Evolutionary conservation across 2,113 vertebrate genomes (phyloP).

Genomic region (Numenius arquata): DNA sequence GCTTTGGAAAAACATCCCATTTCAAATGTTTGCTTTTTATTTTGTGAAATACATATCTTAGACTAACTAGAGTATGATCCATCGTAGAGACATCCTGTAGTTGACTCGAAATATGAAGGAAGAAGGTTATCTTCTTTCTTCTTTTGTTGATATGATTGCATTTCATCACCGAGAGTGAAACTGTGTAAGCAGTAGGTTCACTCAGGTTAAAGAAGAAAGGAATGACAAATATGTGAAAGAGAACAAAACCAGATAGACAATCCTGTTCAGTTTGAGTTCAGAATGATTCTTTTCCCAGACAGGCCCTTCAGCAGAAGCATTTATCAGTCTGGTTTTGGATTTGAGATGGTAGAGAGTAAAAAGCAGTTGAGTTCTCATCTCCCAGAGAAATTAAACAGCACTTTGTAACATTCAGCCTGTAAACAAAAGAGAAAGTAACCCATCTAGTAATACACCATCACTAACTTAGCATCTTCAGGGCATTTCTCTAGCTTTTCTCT

Average conservation of each 20-base stretch:
- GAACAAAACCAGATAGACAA: background rate
- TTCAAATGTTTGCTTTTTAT: background rate
- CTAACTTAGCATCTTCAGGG: background rate
- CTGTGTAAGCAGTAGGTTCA: background rate
- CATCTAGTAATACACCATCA: background rate
- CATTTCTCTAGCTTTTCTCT: background rate
- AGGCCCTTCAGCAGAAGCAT: background rate
- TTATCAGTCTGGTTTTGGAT: constrained; percentile 8
- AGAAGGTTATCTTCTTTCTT: background rate
- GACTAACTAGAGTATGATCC: background rate
- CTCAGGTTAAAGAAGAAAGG: background rate
- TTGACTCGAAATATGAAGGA: background rate
- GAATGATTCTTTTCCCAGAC: background rate
- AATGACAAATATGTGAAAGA: background rate
- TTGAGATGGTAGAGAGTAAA: background rate
- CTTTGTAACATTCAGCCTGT: background rate
- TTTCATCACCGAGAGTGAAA: background rate
- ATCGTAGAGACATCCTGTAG: background rate
- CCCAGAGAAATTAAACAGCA: background rate
- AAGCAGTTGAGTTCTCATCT: background rate
- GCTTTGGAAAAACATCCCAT: background rate
- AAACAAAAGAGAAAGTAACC: background rate
- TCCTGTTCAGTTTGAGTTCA: background rate
- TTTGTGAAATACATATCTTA: background rate
- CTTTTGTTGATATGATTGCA: background rate